Base-by-base conservation (phyloP, 92 coral and sea anemone genomes). In the Blastomussa wellsi region DNA sequence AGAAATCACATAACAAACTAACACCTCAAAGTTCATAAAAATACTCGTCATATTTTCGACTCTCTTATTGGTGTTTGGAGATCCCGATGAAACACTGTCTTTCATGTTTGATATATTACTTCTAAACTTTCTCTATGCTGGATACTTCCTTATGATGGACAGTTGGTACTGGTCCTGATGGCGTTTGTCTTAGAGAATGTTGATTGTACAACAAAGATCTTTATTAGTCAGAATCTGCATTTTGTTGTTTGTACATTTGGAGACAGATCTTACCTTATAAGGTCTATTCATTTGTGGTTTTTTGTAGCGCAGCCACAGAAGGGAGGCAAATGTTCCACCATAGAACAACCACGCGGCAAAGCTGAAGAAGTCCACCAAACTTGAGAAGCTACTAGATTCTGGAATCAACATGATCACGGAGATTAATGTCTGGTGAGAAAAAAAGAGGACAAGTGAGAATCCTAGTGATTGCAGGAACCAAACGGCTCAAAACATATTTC, bases 301-400 rank as follows among this genome's bases (percentile, higher is more conserved):
- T 37, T 81, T 87, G 77, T 85, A 86, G 31, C 98, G 89, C 64
- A 96, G 86, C 93, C 93, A 94, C 22, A 96, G 79, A 26, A 95
- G 91, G 48, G 96, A 82, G 0, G 88, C 86, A 74, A 96, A 94
- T 60, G 98, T 96, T 38, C 90, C 87, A 9, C 98, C 98, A 88
- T 96, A 96, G 81, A 96, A 96, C 53, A 96, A 65, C 98, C 98
- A 96, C 26, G 98, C 95, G 0, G 98, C 98, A 90, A 96, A 96
- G 60, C 98, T 96, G 93, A 96, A 96, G 93, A 94, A 96, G 79
- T 96, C 98, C 62, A 96, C 94, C 83, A 96, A 92, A 15, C 94
- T 94, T 8, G 81, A 78, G 77, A 96, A 96, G 87, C 95, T 91
- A 86, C 98, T 94, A 15, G 96, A 59, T 65, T 96, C 98, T 17